A percentile compares a stretch with the other conserved stretches of the same genome.
These are phyloP conservation scores for Pararge aegeria DNA, from an alignment of 1,140 invertebrate species.

Conservation along the genomic window DNA sequence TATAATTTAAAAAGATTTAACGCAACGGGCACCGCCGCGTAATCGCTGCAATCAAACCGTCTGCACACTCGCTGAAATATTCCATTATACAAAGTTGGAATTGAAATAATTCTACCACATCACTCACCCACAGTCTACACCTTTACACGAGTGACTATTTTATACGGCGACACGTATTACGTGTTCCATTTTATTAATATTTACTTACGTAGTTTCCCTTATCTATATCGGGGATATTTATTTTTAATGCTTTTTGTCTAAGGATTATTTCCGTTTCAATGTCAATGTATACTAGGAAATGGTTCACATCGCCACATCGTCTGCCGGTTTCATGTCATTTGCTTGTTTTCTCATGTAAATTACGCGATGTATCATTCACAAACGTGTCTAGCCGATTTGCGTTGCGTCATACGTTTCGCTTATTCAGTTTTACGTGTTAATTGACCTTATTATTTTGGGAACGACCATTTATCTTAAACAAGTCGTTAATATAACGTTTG, in stretches of 20 bases:
- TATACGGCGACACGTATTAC: conserved; percentile 22
- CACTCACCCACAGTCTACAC: neutral
- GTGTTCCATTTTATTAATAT: conserved; percentile 26
- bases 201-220: conserved; percentile 18
- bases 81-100: conserved; percentile 1
- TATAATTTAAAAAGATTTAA: neutral
- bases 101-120: conserved; percentile 5
- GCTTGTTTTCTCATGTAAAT: neutral
- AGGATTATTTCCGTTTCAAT: conserved; percentile 51
- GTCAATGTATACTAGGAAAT: conserved; percentile 34
- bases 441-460: neutral
- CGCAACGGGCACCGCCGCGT: neutral
- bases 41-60: conserved; percentile 8
- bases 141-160: conserved; percentile 15
- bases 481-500: neutral
- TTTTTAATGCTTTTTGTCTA: conserved; percentile 50
- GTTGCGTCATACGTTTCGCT: neutral
- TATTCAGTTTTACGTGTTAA: neutral
- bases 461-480: neutral
- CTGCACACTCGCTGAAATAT: conserved; percentile 1
- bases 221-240: conserved; percentile 29
- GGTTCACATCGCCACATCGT: conserved; percentile 15
- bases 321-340: conserved; percentile 1
- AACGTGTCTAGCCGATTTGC: neutral
- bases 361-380: neutral